Percentiles rank a stretch among this genome's conserved stretches.
Evolutionary conservation across 2,797 vertebrate genomes (phyloP).

Genomic region (Anguilla obscura): DNA sequence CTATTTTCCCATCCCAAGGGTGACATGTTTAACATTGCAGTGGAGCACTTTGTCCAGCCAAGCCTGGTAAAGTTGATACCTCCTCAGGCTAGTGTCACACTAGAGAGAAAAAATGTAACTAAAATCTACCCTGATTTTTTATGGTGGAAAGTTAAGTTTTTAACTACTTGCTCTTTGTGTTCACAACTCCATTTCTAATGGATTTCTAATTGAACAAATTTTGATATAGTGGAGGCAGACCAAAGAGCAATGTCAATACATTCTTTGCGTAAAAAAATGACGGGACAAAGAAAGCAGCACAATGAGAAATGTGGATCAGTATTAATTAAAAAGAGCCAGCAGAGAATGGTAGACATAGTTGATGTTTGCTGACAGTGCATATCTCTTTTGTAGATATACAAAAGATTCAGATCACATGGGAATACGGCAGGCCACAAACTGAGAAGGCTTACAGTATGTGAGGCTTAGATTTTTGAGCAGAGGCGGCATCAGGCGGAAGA

Average conservation of each 20-base stretch:
- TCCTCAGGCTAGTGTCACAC: constrained; percentile 24
- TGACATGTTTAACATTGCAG: constrained; percentile 10
- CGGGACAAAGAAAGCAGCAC: background rate
- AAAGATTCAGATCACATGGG: background rate
- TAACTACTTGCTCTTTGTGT: background rate
- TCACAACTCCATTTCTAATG: background rate
- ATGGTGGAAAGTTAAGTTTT: background rate
- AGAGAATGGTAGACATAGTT: background rate
- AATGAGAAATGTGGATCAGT: background rate
- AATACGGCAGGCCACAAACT: background rate
- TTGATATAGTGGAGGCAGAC: background rate
- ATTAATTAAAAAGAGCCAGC: background rate
- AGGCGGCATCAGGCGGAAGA: background rate
- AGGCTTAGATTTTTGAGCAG: background rate
- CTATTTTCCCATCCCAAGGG: background rate
- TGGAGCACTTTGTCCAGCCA: constrained; percentile 21
- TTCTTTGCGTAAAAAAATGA: background rate
- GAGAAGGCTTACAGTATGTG: background rate
- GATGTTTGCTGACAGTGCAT: background rate
- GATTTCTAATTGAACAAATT: background rate
- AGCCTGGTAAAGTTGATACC: constrained; percentile 25
- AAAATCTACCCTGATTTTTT: background rate
- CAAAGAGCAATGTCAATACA: background rate
- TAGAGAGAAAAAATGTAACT: background rate
- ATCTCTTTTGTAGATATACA: background rate